Percentiles rank a stretch among this genome's conserved stretches.
Evolutionary conservation across 2,113 vertebrate species (phyloP).

Genomic region (Nesoenas mayeri): DNA sequence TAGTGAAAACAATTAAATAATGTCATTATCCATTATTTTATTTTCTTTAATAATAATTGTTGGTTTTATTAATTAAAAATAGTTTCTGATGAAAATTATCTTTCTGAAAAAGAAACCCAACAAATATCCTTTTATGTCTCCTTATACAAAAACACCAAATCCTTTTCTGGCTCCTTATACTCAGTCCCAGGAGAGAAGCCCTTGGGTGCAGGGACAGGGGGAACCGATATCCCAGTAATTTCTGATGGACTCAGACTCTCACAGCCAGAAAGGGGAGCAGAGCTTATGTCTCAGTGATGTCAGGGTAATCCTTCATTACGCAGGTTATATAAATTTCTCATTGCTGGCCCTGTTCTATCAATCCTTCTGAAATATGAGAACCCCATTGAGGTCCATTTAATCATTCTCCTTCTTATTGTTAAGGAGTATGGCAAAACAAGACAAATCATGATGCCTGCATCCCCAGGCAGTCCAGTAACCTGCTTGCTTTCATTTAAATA

Average conservation of each 20-base stretch:
- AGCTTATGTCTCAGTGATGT: not conserved
- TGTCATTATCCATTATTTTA: not conserved
- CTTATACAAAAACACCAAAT: not conserved
- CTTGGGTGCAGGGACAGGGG: not conserved
- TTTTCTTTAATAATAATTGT: not conserved
- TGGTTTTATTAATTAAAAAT: not conserved
- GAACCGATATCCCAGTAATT: not conserved
- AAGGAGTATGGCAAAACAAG: conserved; percentile 32
- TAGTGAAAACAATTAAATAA: not conserved
- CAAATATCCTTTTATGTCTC: not conserved
- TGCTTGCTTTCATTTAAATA: not conserved
- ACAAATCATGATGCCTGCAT: not conserved
- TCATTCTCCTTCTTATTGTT: not conserved
- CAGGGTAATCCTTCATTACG: not conserved
- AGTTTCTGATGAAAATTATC: not conserved
- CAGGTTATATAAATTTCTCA: not conserved
- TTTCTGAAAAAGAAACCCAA: not conserved
- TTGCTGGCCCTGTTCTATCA: not conserved
- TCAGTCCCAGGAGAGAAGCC: rapidly evolving
- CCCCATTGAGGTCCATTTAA: not conserved
- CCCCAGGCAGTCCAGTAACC: not conserved
- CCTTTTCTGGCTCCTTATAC: not conserved
- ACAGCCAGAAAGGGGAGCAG: not conserved
- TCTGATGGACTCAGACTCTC: not conserved
- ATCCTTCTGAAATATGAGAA: conserved; percentile 36